A percentile compares a stretch with the other conserved stretches of the same genome.
Evolutionary conservation across 2,113 vertebrate species (phyloP).

Genomic region (Ginglymostoma cirratum): DNA sequence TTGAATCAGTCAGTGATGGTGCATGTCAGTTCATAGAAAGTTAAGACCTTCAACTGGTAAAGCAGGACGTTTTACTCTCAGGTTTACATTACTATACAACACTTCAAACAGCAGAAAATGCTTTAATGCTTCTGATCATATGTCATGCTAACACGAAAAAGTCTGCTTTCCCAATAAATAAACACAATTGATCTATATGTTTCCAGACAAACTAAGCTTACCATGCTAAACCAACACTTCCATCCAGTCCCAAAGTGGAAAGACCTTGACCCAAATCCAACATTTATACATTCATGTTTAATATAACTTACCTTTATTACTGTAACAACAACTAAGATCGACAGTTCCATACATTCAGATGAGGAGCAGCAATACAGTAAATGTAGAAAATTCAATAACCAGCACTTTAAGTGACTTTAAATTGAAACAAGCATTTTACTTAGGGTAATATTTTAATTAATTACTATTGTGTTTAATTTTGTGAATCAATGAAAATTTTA

Average conservation of each 20-base stretch:
- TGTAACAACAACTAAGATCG: not conserved
- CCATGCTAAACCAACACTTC: not conserved
- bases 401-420: not conserved
- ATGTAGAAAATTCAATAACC: not conserved
- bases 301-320: not conserved
- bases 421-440: not conserved
- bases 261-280: not conserved
- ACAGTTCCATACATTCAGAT: not conserved
- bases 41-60: not conserved
- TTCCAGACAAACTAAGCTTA: not conserved
- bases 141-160: not conserved
- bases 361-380: not conserved
- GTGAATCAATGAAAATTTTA: not conserved
- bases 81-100: not conserved
- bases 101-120: not conserved
- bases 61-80: not conserved
- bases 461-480: not conserved
- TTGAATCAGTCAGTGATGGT: not conserved
- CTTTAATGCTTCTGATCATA: not conserved
- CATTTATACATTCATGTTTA: not conserved
- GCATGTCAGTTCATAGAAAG: not conserved
- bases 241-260: not conserved
- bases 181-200: not conserved
- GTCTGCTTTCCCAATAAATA: not conserved
- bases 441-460: conserved; percentile 25